These are phyloP conservation scores for Crematogaster levior DNA, from an alignment of 2,888 invertebrate genomes.

Conservation along the genomic window DNA sequence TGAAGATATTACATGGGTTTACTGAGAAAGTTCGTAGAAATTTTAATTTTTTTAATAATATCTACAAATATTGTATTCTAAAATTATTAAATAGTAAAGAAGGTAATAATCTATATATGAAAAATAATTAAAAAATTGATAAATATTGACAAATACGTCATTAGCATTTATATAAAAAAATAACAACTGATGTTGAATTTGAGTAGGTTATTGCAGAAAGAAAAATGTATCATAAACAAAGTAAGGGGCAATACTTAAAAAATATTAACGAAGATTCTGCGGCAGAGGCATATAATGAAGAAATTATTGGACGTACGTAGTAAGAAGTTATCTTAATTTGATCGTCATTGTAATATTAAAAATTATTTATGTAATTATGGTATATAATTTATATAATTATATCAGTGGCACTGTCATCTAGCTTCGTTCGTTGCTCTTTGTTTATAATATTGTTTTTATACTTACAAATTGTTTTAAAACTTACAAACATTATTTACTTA, in stretches of 20 bases:
- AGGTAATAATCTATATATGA: no score
- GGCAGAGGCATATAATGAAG: neutral
- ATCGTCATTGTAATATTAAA: no score
- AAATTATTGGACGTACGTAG: slow-evolving; percentile 37
- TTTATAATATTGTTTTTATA: no score
- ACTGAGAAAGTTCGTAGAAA: neutral
- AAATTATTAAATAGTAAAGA: no score
- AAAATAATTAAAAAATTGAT: no score
- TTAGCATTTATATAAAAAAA: neutral
- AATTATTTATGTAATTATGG: no score
- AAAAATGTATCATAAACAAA: slow-evolving; percentile 75
- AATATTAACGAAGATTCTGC: neutral
- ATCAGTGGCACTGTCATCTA: no score
- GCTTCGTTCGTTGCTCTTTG: no score
- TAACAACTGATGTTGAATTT: neutral
- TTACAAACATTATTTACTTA: no score
- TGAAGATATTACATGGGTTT: slow-evolving; percentile 6
- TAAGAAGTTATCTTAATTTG: neutral
- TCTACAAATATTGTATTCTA: neutral
- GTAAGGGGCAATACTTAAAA: slow-evolving; percentile 63
- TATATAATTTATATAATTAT: no score
- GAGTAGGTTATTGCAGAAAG: slow-evolving; percentile 77
- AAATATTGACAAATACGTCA: no score
- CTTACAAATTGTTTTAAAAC: no score
- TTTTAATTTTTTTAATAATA: neutral